These are phyloP conservation scores for Corythornis vintsioides DNA, from an alignment of 2,113 vertebrate genomes.

Conservation along the genomic window DNA sequence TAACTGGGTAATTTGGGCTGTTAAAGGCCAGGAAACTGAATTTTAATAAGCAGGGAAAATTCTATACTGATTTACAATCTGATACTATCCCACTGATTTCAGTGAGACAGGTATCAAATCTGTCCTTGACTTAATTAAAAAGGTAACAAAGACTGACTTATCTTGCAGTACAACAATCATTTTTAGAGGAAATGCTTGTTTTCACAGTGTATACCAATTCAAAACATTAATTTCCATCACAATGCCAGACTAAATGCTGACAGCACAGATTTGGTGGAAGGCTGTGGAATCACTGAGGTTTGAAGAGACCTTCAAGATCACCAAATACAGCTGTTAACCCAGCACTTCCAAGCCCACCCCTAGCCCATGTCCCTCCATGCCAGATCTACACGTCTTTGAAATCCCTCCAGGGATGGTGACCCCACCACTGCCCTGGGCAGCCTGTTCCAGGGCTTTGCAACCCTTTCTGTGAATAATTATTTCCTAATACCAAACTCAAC, in stretches of 20 bases:
- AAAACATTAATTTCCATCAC: neutral
- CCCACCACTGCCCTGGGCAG: neutral
- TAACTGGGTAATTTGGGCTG: neutral
- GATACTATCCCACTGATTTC: neutral
- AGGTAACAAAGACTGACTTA: neutral
- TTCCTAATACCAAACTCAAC: neutral
- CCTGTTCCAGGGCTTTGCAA: neutral
- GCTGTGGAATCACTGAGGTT: neutral
- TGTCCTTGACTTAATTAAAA: neutral
- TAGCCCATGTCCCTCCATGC: neutral
- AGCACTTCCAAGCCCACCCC: neutral
- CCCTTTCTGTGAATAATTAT: neutral
- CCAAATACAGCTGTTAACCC: neutral
- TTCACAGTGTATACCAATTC: neutral
- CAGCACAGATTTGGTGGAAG: neutral
- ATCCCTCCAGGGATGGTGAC: neutral
- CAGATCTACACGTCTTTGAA: neutral
- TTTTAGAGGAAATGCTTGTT: neutral
- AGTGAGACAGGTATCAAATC: neutral
- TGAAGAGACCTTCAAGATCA: neutral
- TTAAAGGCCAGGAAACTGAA: neutral
- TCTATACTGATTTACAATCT: neutral
- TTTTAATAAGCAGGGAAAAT: neutral
- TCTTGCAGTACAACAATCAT: neutral
- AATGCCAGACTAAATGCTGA: neutral